These are phyloP conservation scores for Prosopocoilus inquinatus DNA, from an alignment of 2,888 invertebrate genomes.

Conservation along the genomic window DNA sequence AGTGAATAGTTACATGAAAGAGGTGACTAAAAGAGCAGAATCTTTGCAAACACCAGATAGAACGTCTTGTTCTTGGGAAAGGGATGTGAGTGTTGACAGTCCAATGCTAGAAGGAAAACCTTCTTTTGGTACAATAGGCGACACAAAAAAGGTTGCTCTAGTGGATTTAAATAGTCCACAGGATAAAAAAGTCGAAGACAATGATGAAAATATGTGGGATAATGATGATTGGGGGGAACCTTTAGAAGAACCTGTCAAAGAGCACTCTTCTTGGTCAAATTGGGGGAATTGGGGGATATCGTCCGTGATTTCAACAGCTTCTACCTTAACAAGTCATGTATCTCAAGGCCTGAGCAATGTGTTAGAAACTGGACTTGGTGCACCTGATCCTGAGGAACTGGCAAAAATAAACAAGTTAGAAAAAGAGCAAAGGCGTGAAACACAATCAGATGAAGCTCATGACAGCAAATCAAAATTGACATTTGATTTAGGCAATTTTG, in stretches of 20 bases:
- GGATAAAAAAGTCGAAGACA: conserved; percentile 10
- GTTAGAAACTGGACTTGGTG: conserved; percentile 78
- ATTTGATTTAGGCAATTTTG: conserved; percentile 52
- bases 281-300: conserved; percentile 79
- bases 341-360: conserved; percentile 77
- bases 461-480: conserved; percentile 4
- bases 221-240: conserved; percentile 17
- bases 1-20: conserved; percentile 8
- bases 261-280: conserved; percentile 47
- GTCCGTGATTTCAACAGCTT: conserved; percentile 72
- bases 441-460: neutral
- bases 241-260: neutral
- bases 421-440: conserved; percentile 25
- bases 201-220: conserved; percentile 50
- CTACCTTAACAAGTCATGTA: conserved; percentile 76
- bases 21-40: neutral
- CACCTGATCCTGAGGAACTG: conserved; percentile 78
- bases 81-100: no score
- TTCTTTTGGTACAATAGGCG: no score
- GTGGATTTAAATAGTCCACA: neutral
- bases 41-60: no score
- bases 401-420: conserved; percentile 54
- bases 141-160: no score
- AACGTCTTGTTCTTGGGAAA: no score
- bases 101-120: no score